Percentiles rank a stretch among this genome's conserved stretches.
Conservation (phyloP, 2,888 invertebrate genomes). For the Dinocampus coccinellae region DNA sequence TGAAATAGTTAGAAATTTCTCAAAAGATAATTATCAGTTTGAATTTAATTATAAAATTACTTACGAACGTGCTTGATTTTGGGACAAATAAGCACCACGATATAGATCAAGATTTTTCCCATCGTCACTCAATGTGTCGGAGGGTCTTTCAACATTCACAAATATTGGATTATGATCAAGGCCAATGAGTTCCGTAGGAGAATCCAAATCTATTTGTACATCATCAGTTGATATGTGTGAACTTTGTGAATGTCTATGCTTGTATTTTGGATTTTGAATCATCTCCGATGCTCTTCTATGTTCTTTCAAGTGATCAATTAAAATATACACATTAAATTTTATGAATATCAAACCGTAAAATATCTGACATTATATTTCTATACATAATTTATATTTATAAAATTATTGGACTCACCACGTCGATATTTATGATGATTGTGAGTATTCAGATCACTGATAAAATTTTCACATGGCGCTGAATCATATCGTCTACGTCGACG, state of each 20-base stretch:
- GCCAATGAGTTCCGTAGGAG: slow-evolving; percentile 61
- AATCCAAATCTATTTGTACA: slow-evolving; percentile 54
- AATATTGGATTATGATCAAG: slow-evolving; percentile 62
- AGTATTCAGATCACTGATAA: slow-evolving; percentile 50
- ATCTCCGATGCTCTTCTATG: slow-evolving; percentile 61
- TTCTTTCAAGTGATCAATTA: slow-evolving; percentile 48
- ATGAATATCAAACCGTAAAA: neutral
- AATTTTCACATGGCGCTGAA: slow-evolving; percentile 63
- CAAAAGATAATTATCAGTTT: too few relatives aligned
- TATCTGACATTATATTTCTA: neutral
- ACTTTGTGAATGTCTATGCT: slow-evolving; percentile 58
- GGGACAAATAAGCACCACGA: slow-evolving; percentile 65
- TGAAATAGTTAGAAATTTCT: slow-evolving; percentile 60
- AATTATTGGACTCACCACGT: slow-evolving; percentile 47
- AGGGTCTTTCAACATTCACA: slow-evolving; percentile 59
- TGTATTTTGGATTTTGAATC: slow-evolving; percentile 58
- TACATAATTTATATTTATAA: neutral
- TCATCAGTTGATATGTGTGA: slow-evolving; percentile 55
- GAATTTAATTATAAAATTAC: slow-evolving; percentile 41
- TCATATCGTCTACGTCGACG: slow-evolving; percentile 59
- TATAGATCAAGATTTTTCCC: slow-evolving; percentile 62
- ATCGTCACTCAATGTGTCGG: slow-evolving; percentile 57
- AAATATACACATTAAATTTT: neutral
- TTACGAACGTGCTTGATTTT: slow-evolving; percentile 65
- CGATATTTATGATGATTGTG: slow-evolving; percentile 44